Conservation (phyloP, 2,797 vertebrate species). For the Chanos chanos region DNA sequence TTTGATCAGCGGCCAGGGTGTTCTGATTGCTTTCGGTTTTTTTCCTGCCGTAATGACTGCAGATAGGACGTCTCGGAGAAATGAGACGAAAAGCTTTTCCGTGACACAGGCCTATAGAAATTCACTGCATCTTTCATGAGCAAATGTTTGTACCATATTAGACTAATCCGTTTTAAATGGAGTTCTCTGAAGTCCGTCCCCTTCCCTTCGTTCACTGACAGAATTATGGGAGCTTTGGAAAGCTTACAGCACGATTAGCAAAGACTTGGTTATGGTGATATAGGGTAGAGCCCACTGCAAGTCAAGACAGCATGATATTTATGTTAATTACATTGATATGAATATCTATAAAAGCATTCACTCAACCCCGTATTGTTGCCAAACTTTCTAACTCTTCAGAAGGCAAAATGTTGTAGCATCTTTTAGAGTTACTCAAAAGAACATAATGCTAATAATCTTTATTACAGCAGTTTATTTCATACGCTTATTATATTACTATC, state of each 20-base stretch:
- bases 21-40: slow-evolving; percentile 22
- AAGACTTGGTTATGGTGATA: too few relatives aligned
- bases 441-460: too few relatives aligned
- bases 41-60: slow-evolving; percentile 25
- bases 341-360: too few relatives aligned
- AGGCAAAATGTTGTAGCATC: too few relatives aligned
- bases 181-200: slow-evolving; percentile 27
- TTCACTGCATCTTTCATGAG: slow-evolving; percentile 62
- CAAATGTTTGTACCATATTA: slow-evolving; percentile 55
- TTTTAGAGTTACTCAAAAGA: too few relatives aligned
- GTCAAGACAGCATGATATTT: slow-evolving; percentile 50
- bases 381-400: too few relatives aligned
- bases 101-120: slow-evolving; percentile 41
- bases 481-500: too few relatives aligned
- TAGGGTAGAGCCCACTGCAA: too few relatives aligned
- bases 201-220: too few relatives aligned
- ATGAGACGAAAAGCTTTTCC: slow-evolving; percentile 34
- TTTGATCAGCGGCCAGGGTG: slow-evolving; percentile 16
- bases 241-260: too few relatives aligned
- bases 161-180: slow-evolving; percentile 40
- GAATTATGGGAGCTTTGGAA: slow-evolving; percentile 20
- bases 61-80: slow-evolving; percentile 34
- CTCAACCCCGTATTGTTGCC: too few relatives aligned
- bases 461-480: too few relatives aligned
- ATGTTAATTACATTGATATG: slow-evolving; percentile 1